Base-by-base conservation (phyloP, 2,113 vertebrate species). In the Macaca nemestrina region DNA sequence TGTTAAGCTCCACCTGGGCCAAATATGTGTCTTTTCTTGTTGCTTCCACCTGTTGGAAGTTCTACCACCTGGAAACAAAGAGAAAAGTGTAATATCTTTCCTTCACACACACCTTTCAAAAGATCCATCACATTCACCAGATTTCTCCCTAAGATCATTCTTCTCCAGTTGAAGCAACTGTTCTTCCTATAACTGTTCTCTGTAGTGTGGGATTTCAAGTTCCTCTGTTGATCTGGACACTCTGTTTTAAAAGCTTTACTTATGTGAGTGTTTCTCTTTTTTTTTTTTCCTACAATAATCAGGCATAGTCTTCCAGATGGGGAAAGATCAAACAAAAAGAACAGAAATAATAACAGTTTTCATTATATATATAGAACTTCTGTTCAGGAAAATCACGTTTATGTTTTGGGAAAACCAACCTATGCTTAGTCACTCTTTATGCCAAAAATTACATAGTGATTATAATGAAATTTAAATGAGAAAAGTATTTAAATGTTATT, bases 391-490 rank as follows among this genome's bases (percentile, higher is more conserved):
- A 93, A 59, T 50, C 32, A 72, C 8, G 14, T 57, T 85, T 76
- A 76, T 92, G 68, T 80, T 94, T 88, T 67, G 8, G 59, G 70
- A 83, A 95, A 38, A 68, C 6, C 40, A 48, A 57, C 8, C 57
- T 88, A 67, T 83, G 32, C 50, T 94, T 87, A 87, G 27, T 94
- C 48, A 76, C 38, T 80, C 45, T 81, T 35, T n/a, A 22, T 59
- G 30, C 48, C 88, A 35, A 92, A 91, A 93, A 94, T 61, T 43
- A 61, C 40, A 20, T 12, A 93, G 80, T 76, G 76, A 59, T 94
- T 70, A 88, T 90, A 86, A 67, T 90, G 35, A 97, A 80, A 61
- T 95, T 86, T 90, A 81, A 94, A 80, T 88, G 27, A 76, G 40
- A 57, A 35, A 30, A 95, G 23, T 73, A 76, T 94, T 84, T 88